A percentile compares a stretch with the other conserved stretches of the same genome.
Conservation (phyloP, 2,888 invertebrate genomes). For the Sabatieria punctata region DNA sequence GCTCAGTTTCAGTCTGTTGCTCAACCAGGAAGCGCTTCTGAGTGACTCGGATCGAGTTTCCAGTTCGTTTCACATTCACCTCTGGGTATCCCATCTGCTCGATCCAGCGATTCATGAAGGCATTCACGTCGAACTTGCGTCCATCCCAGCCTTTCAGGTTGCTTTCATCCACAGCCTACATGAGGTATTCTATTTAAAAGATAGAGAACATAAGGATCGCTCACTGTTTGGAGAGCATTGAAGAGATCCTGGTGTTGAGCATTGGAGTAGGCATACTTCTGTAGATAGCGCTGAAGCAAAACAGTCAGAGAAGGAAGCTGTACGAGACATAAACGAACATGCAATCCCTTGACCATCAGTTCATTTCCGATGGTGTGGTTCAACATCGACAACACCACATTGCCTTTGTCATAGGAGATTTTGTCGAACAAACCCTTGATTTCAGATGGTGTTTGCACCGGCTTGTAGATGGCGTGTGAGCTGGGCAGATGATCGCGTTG, state of each 20-base stretch:
- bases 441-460: background rate
- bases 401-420: slow-evolving; percentile 7
- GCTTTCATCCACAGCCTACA: background rate
- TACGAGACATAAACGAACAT: slow-evolving; percentile 12
- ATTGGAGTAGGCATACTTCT: background rate
- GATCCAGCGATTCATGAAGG: slow-evolving; percentile 9
- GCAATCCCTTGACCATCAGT: slow-evolving; percentile 19
- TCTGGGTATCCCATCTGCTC: slow-evolving; percentile 7
- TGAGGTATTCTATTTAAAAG: background rate
- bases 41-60: background rate
- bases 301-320: background rate
- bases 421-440: background rate
- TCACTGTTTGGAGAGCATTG: slow-evolving; percentile 3
- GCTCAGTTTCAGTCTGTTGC: background rate
- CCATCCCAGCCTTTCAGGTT: slow-evolving; percentile 1
- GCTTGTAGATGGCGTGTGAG: background rate
- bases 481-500: background rate
- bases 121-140: background rate
- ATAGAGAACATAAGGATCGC: background rate
- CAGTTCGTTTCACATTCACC: background rate
- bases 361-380: slow-evolving; percentile 20
- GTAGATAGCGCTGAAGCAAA: slow-evolving; percentile 3
- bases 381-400: slow-evolving; percentile 23
- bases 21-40: background rate
- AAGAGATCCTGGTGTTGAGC: slow-evolving; percentile 5